Evolutionary conservation across 2,113 vertebrate species (phyloP).

Genomic region (Carlito syrichta): DNA sequence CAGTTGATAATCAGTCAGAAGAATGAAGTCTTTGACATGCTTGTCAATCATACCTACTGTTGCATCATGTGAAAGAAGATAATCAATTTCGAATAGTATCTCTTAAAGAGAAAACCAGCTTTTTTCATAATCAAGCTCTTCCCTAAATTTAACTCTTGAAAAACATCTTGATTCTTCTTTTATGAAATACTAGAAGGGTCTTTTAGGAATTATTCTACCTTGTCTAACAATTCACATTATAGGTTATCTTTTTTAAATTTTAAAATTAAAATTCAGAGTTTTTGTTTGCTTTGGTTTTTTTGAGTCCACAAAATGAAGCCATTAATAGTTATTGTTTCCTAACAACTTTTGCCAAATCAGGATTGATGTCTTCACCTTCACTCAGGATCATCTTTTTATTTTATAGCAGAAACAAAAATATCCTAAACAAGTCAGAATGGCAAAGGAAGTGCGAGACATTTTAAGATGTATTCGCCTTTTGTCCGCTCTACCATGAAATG

Average conservation of each 20-base stretch:
- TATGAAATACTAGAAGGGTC: not conserved
- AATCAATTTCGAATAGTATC: not conserved
- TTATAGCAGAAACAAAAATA: not conserved
- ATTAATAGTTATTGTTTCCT: too few relatives aligned
- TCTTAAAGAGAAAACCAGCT: not conserved
- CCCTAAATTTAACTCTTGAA: not conserved
- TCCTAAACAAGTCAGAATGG: not conserved
- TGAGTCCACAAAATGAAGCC: not conserved
- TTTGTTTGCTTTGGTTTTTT: not conserved
- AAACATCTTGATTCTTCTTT: not conserved
- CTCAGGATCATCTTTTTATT: fast-evolving
- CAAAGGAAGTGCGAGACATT: not conserved
- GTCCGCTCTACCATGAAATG: not conserved
- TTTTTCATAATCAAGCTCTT: not conserved
- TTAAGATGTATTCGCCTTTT: not conserved
- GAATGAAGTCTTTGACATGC: not conserved
- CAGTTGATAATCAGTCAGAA: not conserved
- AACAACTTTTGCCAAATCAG: not conserved
- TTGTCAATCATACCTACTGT: not conserved
- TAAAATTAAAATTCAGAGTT: not conserved
- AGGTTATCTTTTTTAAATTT: not conserved
- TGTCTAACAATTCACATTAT: not conserved
- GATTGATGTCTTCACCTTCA: fast-evolving
- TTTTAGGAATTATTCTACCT: not conserved
- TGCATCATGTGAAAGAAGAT: not conserved